Percentiles rank a stretch among this genome's conserved stretches.
phyloP scores from a whole-genome alignment of 2,797 vertebrate species.

The Sebastes alutus region DNA sequence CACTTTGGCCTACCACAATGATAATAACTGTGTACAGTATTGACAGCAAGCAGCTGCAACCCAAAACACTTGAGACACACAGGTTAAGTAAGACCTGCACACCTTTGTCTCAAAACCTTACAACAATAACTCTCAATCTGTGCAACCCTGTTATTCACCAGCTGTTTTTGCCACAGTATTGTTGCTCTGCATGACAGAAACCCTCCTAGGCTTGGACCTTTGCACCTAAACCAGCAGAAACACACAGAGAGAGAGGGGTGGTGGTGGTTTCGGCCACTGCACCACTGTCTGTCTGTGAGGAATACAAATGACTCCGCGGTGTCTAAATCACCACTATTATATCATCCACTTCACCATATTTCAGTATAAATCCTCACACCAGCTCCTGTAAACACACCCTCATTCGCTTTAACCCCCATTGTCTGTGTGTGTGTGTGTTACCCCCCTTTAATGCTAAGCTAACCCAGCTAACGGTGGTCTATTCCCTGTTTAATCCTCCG shows the following conservation, averaged over 20 bases:
- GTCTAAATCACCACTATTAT: constrained; percentile 20
- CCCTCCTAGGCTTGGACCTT: constrained; percentile 60
- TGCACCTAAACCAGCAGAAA: constrained; percentile 54
- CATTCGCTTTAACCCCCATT: constrained; percentile 67
- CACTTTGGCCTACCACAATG: too few relatives aligned
- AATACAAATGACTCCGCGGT: constrained; percentile 77
- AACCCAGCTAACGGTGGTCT: constrained; percentile 72
- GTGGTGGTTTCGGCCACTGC: constrained; percentile 76
- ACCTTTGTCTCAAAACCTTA: neutral
- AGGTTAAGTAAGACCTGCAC: too few relatives aligned
- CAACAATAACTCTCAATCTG: constrained; percentile 7
- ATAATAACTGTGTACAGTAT: too few relatives aligned
- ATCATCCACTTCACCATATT: neutral
- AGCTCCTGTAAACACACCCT: constrained; percentile 24
- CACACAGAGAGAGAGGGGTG: constrained; percentile 57
- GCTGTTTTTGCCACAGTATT: constrained; percentile 17
- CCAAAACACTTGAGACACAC: too few relatives aligned
- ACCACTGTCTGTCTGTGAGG: constrained; percentile 75
- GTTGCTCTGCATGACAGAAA: constrained; percentile 45
- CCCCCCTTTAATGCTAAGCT: constrained; percentile 79
- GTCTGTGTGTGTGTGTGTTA: constrained; percentile 54
- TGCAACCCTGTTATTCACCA: constrained; percentile 22
- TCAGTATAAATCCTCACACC: neutral
- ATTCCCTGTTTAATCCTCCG: constrained; percentile 68
- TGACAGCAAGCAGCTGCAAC: too few relatives aligned